Conservation (phyloP, 1,140 invertebrate genomes). For the Diachasmimorpha longicaudata region DNA sequence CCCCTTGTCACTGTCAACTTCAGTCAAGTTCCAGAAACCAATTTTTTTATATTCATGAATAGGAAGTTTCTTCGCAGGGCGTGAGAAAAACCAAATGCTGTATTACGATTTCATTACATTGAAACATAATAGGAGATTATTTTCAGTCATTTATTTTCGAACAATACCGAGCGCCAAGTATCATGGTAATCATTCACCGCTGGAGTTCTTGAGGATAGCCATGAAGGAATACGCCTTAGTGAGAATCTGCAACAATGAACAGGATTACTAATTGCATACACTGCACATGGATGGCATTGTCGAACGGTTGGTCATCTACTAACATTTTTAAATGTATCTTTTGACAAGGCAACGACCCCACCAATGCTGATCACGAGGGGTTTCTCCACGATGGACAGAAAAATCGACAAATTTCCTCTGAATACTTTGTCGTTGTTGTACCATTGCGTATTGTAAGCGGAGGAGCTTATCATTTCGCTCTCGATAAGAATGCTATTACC, state of each 20-base stretch:
- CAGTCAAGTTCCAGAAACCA: no score
- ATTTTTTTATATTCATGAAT: no score
- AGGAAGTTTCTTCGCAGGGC: no score
- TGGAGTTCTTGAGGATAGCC: background rate
- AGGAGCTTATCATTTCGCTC: background rate
- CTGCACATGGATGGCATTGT: background rate
- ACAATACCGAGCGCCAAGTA: background rate
- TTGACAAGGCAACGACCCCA: background rate
- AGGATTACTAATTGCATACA: background rate
- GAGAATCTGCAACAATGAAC: background rate
- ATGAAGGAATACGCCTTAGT: background rate
- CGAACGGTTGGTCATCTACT: background rate
- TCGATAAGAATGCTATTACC: background rate
- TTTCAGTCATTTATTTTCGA: no score
- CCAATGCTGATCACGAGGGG: background rate
- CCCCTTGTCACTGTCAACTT: no score
- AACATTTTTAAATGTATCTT: background rate
- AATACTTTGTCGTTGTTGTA: background rate
- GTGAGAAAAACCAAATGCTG: no score
- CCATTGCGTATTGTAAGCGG: background rate
- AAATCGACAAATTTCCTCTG: background rate
- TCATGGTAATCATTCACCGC: background rate
- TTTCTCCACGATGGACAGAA: background rate
- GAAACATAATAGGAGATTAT: no score
- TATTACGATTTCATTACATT: no score